Percentiles rank a stretch among this genome's conserved stretches.
phyloP scores from a whole-genome alignment of 2,888 invertebrate genomes.

The Glaucopsyche alexis region DNA sequence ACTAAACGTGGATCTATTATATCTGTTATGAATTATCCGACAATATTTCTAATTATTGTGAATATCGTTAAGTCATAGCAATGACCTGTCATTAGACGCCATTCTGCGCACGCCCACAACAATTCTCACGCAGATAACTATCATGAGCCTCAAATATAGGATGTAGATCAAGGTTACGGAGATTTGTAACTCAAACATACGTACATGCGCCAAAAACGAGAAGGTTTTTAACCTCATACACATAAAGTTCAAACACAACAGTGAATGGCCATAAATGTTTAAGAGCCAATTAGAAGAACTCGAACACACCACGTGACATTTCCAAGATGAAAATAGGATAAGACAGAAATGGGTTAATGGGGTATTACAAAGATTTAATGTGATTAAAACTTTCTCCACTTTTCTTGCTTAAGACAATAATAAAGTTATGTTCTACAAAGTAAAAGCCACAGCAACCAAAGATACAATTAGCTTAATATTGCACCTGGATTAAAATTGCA shows the following conservation, averaged over 20 bases:
- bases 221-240: not conserved
- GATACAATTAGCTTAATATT: no score
- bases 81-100: constrained; percentile 29
- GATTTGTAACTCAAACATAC: not conserved
- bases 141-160: constrained; percentile 37
- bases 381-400: not conserved
- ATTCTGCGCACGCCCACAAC: constrained; percentile 35
- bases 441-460: not conserved
- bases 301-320: not conserved
- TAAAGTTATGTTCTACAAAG: no score
- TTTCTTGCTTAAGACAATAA: not conserved
- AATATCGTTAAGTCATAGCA: constrained; percentile 19
- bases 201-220: not conserved
- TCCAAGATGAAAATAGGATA: not conserved
- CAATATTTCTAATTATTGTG: constrained; percentile 10
- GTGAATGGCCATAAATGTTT: not conserved
- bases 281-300: not conserved
- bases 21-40: not conserved
- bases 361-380: not conserved
- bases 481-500: no score
- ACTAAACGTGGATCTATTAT: not conserved
- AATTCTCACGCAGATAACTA: constrained; percentile 39
- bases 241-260: not conserved
- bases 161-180: constrained; percentile 38
- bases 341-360: not conserved